A percentile compares a stretch with the other conserved stretches of the same genome.
phyloP scores from a whole-genome alignment of 2,113 vertebrate genomes.

The Pelobates fuscus region DNA sequence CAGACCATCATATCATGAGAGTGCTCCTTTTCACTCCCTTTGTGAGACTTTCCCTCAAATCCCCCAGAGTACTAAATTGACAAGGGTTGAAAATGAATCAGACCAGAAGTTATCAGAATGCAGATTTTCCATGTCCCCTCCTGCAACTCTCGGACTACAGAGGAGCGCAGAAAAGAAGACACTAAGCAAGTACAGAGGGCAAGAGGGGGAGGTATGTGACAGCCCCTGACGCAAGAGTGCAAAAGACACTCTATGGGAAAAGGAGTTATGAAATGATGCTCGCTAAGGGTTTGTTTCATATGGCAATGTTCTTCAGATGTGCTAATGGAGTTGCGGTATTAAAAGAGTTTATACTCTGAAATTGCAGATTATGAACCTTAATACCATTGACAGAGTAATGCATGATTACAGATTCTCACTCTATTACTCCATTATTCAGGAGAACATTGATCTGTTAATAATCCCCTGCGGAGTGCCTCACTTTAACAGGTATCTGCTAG shows the following conservation, averaged over 20 bases:
- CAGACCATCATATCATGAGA: not conserved
- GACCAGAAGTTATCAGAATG: conserved; percentile 17
- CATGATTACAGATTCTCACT: not conserved
- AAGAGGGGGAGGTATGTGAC: conserved; percentile 45
- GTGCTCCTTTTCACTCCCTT: not conserved
- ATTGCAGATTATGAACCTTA: not conserved
- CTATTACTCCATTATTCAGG: not conserved
- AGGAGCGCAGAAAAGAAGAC: conserved; percentile 40
- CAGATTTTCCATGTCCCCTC: conserved; percentile 7
- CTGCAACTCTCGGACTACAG: conserved; percentile 32
- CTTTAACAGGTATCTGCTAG: not conserved
- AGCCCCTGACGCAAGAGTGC: conserved; percentile 7
- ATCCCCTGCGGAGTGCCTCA: not conserved
- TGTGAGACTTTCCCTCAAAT: not conserved
- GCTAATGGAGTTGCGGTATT: not conserved
- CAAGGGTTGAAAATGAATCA: conserved; percentile 3
- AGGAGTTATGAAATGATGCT: not conserved
- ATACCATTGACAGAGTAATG: not conserved
- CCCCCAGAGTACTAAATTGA: conserved; percentile 3
- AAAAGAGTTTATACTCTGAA: conserved; percentile 20
- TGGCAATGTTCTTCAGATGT: not conserved
- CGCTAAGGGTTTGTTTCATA: not conserved
- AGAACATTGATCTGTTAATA: not conserved
- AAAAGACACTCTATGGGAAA: conserved; percentile 25
- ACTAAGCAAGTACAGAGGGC: conserved; percentile 29